phyloP scores from a whole-genome alignment of 2,113 vertebrate species.

The Edolisoma coerulescens region DNA sequence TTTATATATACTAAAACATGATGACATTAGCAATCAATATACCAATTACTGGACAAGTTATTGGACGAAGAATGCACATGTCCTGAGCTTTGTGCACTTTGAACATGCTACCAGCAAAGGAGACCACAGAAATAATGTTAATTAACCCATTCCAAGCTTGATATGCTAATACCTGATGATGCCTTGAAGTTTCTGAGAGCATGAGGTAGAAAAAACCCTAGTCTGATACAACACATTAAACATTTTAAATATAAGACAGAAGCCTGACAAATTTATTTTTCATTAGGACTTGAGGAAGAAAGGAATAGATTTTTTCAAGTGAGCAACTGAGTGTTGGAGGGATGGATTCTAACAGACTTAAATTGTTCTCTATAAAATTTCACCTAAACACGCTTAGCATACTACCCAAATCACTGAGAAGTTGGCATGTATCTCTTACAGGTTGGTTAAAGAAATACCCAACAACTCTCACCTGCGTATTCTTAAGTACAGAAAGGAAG shows the following conservation, averaged over 20 bases:
- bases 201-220: background rate
- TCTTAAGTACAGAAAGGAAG: background rate
- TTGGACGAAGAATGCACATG: conserved; percentile 80
- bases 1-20: conserved; percentile 87
- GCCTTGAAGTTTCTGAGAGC: background rate
- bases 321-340: background rate
- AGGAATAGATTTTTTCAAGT: background rate
- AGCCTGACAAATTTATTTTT: background rate
- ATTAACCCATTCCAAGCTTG: conserved; percentile 36
- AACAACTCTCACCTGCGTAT: background rate
- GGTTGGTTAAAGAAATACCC: background rate
- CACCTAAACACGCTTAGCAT: background rate
- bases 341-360: background rate
- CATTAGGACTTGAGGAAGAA: background rate
- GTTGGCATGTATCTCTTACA: background rate
- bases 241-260: background rate
- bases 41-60: conserved; percentile 92
- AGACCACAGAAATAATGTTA: background rate
- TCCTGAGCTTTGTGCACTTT: conserved; percentile 60
- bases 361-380: background rate
- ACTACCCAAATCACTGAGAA: background rate
- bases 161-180: background rate
- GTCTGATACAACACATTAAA: background rate
- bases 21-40: conserved; percentile 96
- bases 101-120: conserved; percentile 7